These are phyloP conservation scores for Elymnias hypermnestra DNA, from an alignment of 1,140 invertebrate species.

Conservation along the genomic window DNA sequence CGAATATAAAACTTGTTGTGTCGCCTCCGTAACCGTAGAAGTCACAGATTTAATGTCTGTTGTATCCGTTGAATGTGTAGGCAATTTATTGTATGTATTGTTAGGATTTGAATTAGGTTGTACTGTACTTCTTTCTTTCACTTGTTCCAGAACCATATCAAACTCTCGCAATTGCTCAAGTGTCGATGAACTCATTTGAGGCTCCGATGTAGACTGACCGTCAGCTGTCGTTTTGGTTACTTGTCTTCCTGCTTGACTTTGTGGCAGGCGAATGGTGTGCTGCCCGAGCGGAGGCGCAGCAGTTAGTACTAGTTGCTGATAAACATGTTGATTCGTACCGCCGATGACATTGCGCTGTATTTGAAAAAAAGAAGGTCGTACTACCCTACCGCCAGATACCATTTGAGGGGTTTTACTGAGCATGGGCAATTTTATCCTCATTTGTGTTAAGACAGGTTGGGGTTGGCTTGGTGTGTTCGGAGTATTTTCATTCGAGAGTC, in stretches of 20 bases:
- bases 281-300: constrained; percentile 66
- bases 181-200: constrained; percentile 78
- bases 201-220: constrained; percentile 54
- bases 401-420: constrained; percentile 68
- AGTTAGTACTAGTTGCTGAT: constrained; percentile 68
- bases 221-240: constrained; percentile 44
- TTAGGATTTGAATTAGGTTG: constrained; percentile 51
- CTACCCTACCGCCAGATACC: constrained; percentile 70
- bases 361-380: constrained; percentile 77
- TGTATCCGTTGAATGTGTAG: constrained; percentile 39
- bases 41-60: constrained; percentile 35
- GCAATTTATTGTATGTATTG: constrained; percentile 34
- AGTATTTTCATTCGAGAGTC: constrained; percentile 34
- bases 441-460: constrained; percentile 72
- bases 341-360: constrained; percentile 77
- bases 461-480: constrained; percentile 35
- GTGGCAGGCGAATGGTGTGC: constrained; percentile 68
- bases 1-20: constrained; percentile 67
- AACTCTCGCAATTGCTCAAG: constrained; percentile 88
- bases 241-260: constrained; percentile 40
- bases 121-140: constrained; percentile 84
- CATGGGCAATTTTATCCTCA: constrained; percentile 75
- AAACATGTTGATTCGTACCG: constrained; percentile 68
- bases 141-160: constrained; percentile 88
- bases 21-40: constrained; percentile 37